Evolutionary conservation across 1,140 invertebrate species (phyloP).

Genomic region (Drosophila biarmipes): DNA sequence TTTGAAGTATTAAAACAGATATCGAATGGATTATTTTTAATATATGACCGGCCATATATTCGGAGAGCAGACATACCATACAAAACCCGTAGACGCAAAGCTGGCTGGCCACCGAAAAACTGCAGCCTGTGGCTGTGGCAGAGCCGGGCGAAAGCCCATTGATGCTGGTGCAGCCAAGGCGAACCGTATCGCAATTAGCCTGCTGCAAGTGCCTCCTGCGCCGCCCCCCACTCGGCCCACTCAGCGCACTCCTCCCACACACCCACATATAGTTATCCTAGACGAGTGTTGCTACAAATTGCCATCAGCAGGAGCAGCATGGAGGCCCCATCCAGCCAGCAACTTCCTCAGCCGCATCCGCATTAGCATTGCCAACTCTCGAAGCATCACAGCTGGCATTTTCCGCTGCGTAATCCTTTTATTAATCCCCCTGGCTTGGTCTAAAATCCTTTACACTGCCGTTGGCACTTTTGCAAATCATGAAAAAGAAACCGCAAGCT

Average conservation of each 20-base stretch:
- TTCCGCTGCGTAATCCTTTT: constrained; percentile 82
- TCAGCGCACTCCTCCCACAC: neutral
- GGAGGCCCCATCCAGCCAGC: neutral
- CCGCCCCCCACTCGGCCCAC: neutral
- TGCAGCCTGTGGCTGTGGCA: constrained; percentile 47
- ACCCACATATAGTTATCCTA: constrained; percentile 40
- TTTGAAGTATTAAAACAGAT: constrained; percentile 80
- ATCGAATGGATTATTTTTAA: constrained; percentile 81
- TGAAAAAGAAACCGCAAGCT: constrained; percentile 55
- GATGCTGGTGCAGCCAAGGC: constrained; percentile 47
- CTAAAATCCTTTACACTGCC: constrained; percentile 80
- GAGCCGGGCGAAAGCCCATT: constrained; percentile 8
- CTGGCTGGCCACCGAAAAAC: constrained; percentile 37
- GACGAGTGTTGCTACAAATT: constrained; percentile 71
- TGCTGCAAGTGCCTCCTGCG: constrained; percentile 47
- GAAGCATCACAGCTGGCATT: constrained; percentile 75
- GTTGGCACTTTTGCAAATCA: constrained; percentile 80
- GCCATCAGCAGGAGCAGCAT: constrained; percentile 56
- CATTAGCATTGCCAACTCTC: constrained; percentile 66
- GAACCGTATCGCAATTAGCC: constrained; percentile 67
- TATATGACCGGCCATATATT: constrained; percentile 69
- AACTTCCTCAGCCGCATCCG: constrained; percentile 27
- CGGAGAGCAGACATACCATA: constrained; percentile 9
- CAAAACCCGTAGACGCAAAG: constrained; percentile 11
- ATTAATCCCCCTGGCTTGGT: constrained; percentile 79